Evolutionary conservation across 2,113 vertebrate genomes (phyloP), one percentile per base, ranked within the genome.

Genomic region (Atrichornis clamosus): DNA sequence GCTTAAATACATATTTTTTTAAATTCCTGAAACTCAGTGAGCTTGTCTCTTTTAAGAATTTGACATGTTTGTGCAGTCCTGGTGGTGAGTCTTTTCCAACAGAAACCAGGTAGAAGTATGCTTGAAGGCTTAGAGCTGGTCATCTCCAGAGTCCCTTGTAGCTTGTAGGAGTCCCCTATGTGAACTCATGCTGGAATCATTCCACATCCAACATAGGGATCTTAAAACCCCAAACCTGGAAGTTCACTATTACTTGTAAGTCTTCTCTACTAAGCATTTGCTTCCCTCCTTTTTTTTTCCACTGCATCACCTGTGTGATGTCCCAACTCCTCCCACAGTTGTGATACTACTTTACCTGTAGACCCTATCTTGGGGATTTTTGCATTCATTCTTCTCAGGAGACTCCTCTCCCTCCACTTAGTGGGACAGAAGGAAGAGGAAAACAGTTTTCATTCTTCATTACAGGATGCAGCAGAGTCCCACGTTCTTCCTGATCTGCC

Each of bases 141-240:
- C 30, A 42, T 32, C 41, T 79, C 47, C 33, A 15, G 39, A 46
- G 60, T 70, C 62, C 47, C 35, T 42, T 52, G 20, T 70, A 77
- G 60, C 39, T 85, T 85, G 33, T 69, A 27, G 17, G 30, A 67
- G 18, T 41, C 15, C 37, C 32, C 2, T 53, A 3, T 0, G 0
- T 30, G 28, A 85, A n/a, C 1, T 3, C 5, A 8, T 53, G 30
- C 23, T 53, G 47, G 32, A 75, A 60, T 89, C 22, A 52, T 59
- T 70, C 30, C 13, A 41, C 22, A 70, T 56, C 27, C 49, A 84
- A 21, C 18, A 42, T 55, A 63, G 70, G 35, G 18, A 60, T 35
- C 39, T 39, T 78, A 82, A 87, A 91, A 68, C 12, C 20, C 22
- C 50, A 82, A 79, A 42, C 8, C 32, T 14, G 23, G 59, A 58